These are phyloP conservation scores for Trissolcus basalis DNA, from an alignment of 1,140 invertebrate species.

Conservation along the genomic window DNA sequence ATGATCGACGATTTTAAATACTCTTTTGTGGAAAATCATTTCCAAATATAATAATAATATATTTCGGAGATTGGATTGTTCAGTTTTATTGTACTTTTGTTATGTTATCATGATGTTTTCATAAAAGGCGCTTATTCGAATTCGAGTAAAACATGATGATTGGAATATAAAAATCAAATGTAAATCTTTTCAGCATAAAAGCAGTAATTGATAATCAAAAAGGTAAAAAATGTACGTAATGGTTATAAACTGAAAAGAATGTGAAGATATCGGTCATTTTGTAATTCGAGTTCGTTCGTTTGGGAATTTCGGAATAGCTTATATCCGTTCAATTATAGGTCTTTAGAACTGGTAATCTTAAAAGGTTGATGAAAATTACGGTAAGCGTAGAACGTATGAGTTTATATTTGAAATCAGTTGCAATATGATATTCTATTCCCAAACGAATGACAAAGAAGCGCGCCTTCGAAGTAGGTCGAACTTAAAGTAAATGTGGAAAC, in stretches of 20 bases:
- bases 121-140: too few relatives aligned
- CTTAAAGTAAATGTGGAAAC: slow-evolving; percentile 59
- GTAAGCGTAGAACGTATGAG: slow-evolving; percentile 1
- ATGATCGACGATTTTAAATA: too few relatives aligned
- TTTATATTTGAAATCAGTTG: slow-evolving; percentile 18
- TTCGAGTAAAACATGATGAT: too few relatives aligned
- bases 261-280: slow-evolving; percentile 34
- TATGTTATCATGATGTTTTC: too few relatives aligned
- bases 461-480: slow-evolving; percentile 44
- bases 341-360: background rate
- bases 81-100: too few relatives aligned
- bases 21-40: too few relatives aligned
- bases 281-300: slow-evolving; percentile 37
- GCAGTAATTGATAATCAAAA: background rate
- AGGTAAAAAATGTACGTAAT: slow-evolving; percentile 26
- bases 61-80: too few relatives aligned
- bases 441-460: slow-evolving; percentile 29
- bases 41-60: too few relatives aligned
- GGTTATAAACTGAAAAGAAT: slow-evolving; percentile 23
- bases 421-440: slow-evolving; percentile 21
- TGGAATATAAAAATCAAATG: too few relatives aligned
- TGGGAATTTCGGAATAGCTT: slow-evolving; percentile 25
- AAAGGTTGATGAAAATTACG: background rate
- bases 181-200: too few relatives aligned
- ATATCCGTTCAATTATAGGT: slow-evolving; percentile 7